Percentiles rank a stretch among this genome's conserved stretches.
phyloP scores from a whole-genome alignment of 1,140 invertebrate genomes.

The Calycopis cecrops region DNA sequence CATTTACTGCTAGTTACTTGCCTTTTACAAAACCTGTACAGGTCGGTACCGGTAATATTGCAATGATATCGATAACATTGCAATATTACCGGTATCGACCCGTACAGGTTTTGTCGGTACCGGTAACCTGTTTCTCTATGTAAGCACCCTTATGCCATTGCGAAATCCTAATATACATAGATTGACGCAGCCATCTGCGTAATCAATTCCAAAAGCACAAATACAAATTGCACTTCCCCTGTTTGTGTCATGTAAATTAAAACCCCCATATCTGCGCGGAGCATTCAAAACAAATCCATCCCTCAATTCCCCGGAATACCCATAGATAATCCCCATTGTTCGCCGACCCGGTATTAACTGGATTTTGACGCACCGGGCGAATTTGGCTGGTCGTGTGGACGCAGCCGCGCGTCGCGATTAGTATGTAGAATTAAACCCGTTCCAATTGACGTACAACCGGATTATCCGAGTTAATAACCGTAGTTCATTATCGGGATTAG shows the following conservation, averaged over 20 bases:
- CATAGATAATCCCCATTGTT: constrained; percentile 2
- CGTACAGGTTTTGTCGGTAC: too few species aligned
- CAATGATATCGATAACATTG: too few species aligned
- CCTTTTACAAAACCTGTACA: too few species aligned
- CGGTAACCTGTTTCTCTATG: too few species aligned
- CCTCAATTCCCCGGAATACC: constrained; percentile 1
- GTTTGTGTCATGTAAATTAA: neutral
- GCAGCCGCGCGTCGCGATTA: neutral
- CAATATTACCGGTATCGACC: too few species aligned
- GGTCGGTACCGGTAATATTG: too few species aligned
- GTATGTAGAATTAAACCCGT: constrained; percentile 6
- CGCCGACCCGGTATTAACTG: neutral
- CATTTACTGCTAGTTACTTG: too few species aligned
- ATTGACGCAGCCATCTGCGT: too few species aligned
- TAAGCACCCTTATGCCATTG: too few species aligned
- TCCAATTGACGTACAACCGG: constrained; percentile 7
- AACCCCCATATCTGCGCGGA: neutral
- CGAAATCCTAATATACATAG: too few species aligned
- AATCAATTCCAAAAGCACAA: too few species aligned
- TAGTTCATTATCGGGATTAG: constrained; percentile 9
- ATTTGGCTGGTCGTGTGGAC: neutral
- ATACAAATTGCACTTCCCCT: too few species aligned
- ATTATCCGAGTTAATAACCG: constrained; percentile 8
- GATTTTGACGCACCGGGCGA: neutral
- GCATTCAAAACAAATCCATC: constrained; percentile 2